These are phyloP conservation scores for Glaucopsyche alexis DNA, from an alignment of 2,888 invertebrate species.

Conservation along the genomic window DNA sequence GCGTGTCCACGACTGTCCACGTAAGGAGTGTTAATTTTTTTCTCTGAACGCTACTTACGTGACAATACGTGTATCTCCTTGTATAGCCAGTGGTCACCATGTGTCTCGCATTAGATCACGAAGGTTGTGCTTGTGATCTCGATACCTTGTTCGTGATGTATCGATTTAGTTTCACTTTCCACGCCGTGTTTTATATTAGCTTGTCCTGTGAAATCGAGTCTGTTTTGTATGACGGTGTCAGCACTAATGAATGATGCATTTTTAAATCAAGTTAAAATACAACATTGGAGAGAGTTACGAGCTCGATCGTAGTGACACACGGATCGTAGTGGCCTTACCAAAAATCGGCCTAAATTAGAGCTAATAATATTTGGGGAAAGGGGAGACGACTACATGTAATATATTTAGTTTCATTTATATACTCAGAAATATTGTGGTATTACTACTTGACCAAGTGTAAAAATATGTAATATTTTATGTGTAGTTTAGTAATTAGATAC, in stretches of 20 bases:
- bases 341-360: neutral
- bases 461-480: no score
- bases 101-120: slow-evolving; percentile 21
- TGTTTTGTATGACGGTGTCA: neutral
- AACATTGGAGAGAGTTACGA: neutral
- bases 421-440: no score
- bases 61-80: neutral
- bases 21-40: slow-evolving; percentile 23
- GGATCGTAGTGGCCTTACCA: no score
- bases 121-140: slow-evolving; percentile 20
- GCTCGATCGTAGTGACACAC: no score
- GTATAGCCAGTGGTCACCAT: neutral
- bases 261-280: neutral
- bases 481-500: no score
- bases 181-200: neutral
- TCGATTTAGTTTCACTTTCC: slow-evolving; percentile 3
- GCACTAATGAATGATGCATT: neutral
- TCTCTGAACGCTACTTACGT: neutral
- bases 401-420: no score
- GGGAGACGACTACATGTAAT: no score
- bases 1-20: neutral
- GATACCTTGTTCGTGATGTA: slow-evolving; percentile 20
- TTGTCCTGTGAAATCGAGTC: neutral
- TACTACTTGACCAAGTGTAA: no score
- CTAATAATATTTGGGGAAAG: neutral